A percentile compares a stretch with the other conserved stretches of the same genome.
phyloP scores from a whole-genome alignment of 2,113 vertebrate genomes.

The Tychaedon coryphoeus region DNA sequence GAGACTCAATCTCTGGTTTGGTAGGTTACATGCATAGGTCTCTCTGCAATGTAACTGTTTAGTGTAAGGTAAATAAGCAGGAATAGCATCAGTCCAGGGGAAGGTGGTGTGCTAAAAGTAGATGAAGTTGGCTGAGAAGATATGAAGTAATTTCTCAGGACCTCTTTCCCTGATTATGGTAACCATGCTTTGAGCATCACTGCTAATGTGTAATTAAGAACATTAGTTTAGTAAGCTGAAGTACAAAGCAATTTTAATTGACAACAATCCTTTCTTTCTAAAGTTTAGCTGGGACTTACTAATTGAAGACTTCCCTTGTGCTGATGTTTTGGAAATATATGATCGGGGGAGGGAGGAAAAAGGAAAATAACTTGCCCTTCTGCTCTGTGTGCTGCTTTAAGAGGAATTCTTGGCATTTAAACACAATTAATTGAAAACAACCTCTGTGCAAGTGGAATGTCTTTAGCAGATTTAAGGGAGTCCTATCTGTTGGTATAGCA shows the following conservation, averaged over 20 bases:
- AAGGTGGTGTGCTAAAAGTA: neutral
- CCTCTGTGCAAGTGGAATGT: neutral
- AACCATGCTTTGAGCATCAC: accelerated
- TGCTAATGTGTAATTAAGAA: neutral
- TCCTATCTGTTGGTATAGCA: neutral
- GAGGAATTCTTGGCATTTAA: neutral
- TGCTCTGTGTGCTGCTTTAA: neutral
- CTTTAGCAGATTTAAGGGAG: neutral
- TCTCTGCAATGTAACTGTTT: neutral
- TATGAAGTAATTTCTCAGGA: neutral
- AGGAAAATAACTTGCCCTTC: neutral
- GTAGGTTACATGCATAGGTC: neutral
- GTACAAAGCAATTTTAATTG: neutral
- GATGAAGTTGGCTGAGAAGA: neutral
- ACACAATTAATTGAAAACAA: neutral
- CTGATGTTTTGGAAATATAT: neutral
- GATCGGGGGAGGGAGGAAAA: neutral
- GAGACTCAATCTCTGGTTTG: neutral
- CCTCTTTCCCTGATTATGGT: neutral
- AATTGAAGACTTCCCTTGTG: neutral
- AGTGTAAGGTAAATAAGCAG: neutral
- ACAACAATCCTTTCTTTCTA: neutral
- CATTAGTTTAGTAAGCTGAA: neutral
- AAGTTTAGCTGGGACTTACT: neutral
- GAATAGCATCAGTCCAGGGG: neutral